A percentile compares a stretch with the other conserved stretches of the same genome.
Conservation (phyloP, 1,140 invertebrate genomes). For the Bombus confusus region DNA sequence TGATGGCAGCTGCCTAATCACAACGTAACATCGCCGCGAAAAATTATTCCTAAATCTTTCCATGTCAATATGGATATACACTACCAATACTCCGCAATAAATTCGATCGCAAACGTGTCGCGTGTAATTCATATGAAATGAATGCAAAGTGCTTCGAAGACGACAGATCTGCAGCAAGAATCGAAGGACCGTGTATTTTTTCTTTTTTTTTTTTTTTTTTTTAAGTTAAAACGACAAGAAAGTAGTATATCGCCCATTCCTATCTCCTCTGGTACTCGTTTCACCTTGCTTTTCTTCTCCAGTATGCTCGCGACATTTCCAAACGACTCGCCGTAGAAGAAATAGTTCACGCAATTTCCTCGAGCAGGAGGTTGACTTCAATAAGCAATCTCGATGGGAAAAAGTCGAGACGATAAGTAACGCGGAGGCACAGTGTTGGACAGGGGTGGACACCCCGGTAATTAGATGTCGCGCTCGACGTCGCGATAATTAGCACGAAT, state of each 20-base stretch:
- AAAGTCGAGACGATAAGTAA: background rate
- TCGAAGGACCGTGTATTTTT: too few relatives aligned
- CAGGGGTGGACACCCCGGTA: slow-evolving; percentile 29
- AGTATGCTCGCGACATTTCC: background rate
- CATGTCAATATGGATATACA: too few relatives aligned
- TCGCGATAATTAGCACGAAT: slow-evolving; percentile 70
- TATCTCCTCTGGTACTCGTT: background rate
- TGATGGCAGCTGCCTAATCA: too few relatives aligned
- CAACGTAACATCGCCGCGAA: too few relatives aligned
- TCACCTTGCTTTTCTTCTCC: background rate
- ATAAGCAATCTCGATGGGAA: slow-evolving; percentile 44
- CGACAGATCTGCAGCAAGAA: too few relatives aligned
- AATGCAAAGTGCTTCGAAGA: too few relatives aligned
- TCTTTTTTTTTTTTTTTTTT: too few relatives aligned
- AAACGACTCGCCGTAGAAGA: background rate
- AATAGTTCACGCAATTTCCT: background rate
- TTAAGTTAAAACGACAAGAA: too few relatives aligned
- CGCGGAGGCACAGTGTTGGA: background rate
- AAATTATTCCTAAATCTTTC: too few relatives aligned
- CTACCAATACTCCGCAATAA: too few relatives aligned
- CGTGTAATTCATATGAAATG: too few relatives aligned
- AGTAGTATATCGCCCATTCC: background rate
- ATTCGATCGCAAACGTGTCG: too few relatives aligned
- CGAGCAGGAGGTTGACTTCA: background rate
- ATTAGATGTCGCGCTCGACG: slow-evolving; percentile 67